Conservation (phyloP, 2,797 vertebrate species). For the Galagoides demidoff region DNA sequence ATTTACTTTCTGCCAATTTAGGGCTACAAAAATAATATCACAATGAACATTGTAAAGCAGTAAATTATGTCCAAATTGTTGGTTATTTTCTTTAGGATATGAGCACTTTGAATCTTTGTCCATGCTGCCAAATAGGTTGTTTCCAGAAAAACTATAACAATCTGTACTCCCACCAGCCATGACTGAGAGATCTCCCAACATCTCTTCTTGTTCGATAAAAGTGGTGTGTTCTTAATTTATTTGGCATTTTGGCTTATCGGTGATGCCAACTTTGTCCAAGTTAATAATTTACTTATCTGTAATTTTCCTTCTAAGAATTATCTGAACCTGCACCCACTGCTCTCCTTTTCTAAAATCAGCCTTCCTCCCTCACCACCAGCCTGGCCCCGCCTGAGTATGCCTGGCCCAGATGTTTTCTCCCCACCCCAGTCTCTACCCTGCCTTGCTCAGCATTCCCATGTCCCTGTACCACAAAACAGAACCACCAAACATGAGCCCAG, state of each 20-base stretch:
- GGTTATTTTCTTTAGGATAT: slow-evolving; percentile 45
- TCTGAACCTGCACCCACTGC: neutral
- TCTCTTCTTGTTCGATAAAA: slow-evolving; percentile 30
- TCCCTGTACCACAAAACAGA: neutral
- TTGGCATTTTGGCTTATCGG: neutral
- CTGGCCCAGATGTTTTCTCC: neutral
- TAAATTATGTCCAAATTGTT: neutral
- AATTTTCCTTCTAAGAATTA: neutral
- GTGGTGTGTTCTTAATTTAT: neutral
- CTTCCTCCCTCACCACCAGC: neutral
- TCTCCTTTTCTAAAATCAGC: neutral
- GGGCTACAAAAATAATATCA: slow-evolving; percentile 18
- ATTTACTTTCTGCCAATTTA: slow-evolving; percentile 50
- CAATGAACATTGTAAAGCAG: slow-evolving; percentile 12
- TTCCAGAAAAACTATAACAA: slow-evolving; percentile 1
- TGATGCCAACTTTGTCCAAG: neutral
- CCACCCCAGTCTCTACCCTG: neutral
- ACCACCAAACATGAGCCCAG: neutral
- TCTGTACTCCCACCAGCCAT: neutral
- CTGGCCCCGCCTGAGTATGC: neutral
- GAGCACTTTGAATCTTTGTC: slow-evolving; percentile 40
- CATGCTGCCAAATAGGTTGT: neutral
- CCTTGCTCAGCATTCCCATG: neutral
- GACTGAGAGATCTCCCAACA: neutral
- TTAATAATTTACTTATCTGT: neutral